Percentiles rank a stretch among this genome's conserved stretches.
These are phyloP conservation scores for Thalassarche chlororhynchos DNA, from an alignment of 2,113 vertebrate species.

Conservation along the genomic window DNA sequence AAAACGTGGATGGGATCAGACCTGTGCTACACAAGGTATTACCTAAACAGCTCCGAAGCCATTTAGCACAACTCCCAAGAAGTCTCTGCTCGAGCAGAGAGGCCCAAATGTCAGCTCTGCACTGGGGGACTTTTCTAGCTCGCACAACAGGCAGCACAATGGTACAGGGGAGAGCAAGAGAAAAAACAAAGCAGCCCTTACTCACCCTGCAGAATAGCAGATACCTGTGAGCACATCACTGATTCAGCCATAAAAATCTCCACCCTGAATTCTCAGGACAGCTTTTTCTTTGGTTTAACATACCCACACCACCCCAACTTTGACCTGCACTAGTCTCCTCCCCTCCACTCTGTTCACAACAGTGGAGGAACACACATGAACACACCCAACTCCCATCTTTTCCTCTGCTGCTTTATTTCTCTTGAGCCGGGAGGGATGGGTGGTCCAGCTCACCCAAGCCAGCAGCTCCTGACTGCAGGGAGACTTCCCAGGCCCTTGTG, in stretches of 20 bases:
- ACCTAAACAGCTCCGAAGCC: not conserved
- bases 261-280: not conserved
- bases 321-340: not conserved
- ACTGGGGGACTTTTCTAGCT: not conserved
- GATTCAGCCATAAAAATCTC: not conserved
- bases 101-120: not conserved
- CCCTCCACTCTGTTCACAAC: not conserved
- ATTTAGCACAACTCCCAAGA: not conserved
- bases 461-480: not conserved
- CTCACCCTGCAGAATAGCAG: not conserved
- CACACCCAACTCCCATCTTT: not conserved
- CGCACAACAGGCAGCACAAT: not conserved
- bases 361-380: not conserved
- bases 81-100: not conserved
- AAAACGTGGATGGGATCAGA: not conserved
- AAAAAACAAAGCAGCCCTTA: not conserved
- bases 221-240: not conserved
- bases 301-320: not conserved
- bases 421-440: not conserved
- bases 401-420: not conserved
- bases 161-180: not conserved
- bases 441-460: not conserved
- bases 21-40: not conserved
- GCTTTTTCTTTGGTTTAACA: not conserved
- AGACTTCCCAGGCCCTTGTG: not conserved